Base-by-base conservation (phyloP, 1,140 invertebrate genomes). In the Cephus cinctus region DNA sequence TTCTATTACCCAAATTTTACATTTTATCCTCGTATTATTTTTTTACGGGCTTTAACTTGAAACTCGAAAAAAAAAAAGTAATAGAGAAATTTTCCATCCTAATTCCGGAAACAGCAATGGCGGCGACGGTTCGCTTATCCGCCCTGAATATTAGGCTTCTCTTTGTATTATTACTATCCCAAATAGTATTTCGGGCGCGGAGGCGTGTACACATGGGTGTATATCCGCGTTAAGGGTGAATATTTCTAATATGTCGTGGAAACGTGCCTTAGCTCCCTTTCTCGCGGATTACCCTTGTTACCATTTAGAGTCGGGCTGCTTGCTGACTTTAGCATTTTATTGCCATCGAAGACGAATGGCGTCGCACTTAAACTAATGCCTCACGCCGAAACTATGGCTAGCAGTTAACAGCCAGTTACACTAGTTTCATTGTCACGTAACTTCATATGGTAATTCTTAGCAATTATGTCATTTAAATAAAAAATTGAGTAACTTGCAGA, bases 281-380 rank as follows among this genome's bases (percentile, higher is more conserved):
- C 14, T 11, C 19, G 34, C 19, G 34, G 34, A 36, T 36, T 36
- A 36, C 34, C 34, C 19, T 36, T 15, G 34, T 15, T 36, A 36
- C 34, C 34, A 15, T 36, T 36, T 36, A 36, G n/a, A n/a, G 11
- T 18, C 34, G 34, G 8, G 8, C n/a, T n/a, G n/a, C 27, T 18
- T 18, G 15, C 8, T 18, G 34, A 36, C 14, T 36, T 36, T 36
- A 36, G 34, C 34, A 12, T 36, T 36, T 36, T 36, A 36, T 36
- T 36, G 19, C 34, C 34, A 36, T 18, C 8, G 34, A 18, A 36
- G 15, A 12, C 34, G 15, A 36, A 18, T 36, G 34, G 14, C 34
- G 34, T 15, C n/a, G n/a, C n/a, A n/a, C n/a, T n/a, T n/a, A n/a
- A n/a, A n/a, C n/a, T n/a, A n/a, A n/a, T n/a, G n/a, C n/a, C n/a